Conservation (phyloP, 2,113 vertebrate species). For the human (Homo sapiens) region GRCh38 chr5:158461001-158461500, state of each 20-base stretch:
- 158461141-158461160: conserved; percentile 17
- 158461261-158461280: conserved; percentile 28
- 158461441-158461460: conserved; percentile 7
- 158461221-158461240: conserved; percentile 28
- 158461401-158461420: conserved; percentile 53
- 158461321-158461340: conserved; percentile 72
- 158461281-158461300: neutral
- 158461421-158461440: conserved; percentile 30
- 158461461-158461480: neutral
- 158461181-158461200: neutral
- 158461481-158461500: neutral
- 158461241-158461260: conserved; percentile 38
- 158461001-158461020: neutral
- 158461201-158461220: neutral
- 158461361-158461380: conserved; percentile 53
- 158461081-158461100: conserved; percentile 38
- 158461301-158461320: conserved; percentile 68
- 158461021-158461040: conserved; percentile 8
- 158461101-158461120: conserved; percentile 27
- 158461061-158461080: neutral
- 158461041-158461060: neutral
- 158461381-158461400: conserved; percentile 33
- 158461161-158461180: neutral
- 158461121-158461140: neutral
- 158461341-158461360: conserved; percentile 56